Evolutionary conservation across 2,888 invertebrate species (phyloP).

Genomic region (Lepidocyrtoides sp.): DNA sequence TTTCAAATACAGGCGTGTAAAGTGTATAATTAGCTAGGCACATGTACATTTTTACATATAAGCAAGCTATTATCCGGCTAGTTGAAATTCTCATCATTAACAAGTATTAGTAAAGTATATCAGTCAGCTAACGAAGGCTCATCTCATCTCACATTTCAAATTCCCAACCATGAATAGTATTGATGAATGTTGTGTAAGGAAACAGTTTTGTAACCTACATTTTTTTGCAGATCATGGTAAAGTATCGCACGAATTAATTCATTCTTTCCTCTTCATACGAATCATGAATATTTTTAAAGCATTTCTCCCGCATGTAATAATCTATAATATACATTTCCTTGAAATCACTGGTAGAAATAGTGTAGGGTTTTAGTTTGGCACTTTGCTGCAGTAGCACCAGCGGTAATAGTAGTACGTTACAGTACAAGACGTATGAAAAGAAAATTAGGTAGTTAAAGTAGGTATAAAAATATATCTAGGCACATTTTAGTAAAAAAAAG

Average conservation of each 20-base stretch:
- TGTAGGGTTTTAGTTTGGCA: no score
- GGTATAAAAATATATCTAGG: not conserved
- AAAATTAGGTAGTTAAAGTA: no score
- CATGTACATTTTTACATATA: not conserved
- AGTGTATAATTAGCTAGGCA: not conserved
- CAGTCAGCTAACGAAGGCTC: not conserved
- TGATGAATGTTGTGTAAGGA: slow-evolving; percentile 54
- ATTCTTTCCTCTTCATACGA: slow-evolving; percentile 52
- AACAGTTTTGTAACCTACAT: slow-evolving; percentile 74
- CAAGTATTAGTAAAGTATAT: not conserved
- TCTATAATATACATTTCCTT: no score
- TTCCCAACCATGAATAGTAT: not conserved
- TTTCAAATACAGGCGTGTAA: not conserved
- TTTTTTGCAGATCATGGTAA: slow-evolving; percentile 65
- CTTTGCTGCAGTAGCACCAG: not conserved
- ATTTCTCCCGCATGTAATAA: slow-evolving; percentile 37
- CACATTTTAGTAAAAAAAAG: not conserved
- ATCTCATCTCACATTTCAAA: not conserved
- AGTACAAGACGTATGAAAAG: not conserved
- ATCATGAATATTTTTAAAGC: not conserved
- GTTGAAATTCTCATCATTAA: slow-evolving; percentile 28
- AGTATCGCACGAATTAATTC: slow-evolving; percentile 75
- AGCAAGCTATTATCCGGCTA: not conserved
- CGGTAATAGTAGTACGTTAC: not conserved
- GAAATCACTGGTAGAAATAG: no score